Percentiles rank a stretch among this genome's conserved stretches.
Evolutionary conservation across 2,113 vertebrate species (phyloP).

Genomic region (human (Homo sapiens)): DNA sequence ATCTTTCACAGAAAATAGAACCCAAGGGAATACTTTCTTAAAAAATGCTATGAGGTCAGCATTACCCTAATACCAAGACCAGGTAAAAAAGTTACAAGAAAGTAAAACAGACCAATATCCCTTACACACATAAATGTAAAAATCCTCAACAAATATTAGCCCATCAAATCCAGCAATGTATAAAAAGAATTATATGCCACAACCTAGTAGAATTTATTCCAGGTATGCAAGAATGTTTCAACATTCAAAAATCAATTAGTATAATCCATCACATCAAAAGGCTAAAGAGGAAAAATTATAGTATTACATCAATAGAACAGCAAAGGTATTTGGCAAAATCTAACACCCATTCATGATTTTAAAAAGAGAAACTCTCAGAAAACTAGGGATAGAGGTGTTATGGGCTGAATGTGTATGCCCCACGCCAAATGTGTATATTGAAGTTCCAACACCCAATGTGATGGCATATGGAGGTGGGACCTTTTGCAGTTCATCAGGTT

Average conservation of each 20-base stretch:
- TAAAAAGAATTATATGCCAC: background rate
- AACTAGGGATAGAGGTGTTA: background rate
- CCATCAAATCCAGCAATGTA: background rate
- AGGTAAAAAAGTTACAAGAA: background rate
- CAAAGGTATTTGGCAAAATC: conserved; percentile 5
- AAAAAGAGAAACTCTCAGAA: background rate
- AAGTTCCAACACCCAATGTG: background rate
- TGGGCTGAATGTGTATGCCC: background rate
- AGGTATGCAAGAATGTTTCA: background rate
- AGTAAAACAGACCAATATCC: background rate
- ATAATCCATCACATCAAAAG: conserved; percentile 3
- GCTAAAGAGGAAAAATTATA: background rate
- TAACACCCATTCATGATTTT: background rate
- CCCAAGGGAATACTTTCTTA: background rate
- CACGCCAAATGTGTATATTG: background rate
- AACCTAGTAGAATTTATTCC: background rate
- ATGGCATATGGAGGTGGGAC: background rate
- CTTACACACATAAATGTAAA: background rate
- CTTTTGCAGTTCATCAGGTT: background rate
- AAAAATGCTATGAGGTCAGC: background rate
- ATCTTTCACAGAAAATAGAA: background rate
- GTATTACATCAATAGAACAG: background rate
- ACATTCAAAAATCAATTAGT: background rate
- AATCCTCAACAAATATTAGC: background rate
- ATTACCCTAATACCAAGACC: background rate